Evolutionary conservation across 2,888 invertebrate genomes (phyloP), one percentile per base, ranked within the genome.

Genomic region (Chirona hameri): DNA sequence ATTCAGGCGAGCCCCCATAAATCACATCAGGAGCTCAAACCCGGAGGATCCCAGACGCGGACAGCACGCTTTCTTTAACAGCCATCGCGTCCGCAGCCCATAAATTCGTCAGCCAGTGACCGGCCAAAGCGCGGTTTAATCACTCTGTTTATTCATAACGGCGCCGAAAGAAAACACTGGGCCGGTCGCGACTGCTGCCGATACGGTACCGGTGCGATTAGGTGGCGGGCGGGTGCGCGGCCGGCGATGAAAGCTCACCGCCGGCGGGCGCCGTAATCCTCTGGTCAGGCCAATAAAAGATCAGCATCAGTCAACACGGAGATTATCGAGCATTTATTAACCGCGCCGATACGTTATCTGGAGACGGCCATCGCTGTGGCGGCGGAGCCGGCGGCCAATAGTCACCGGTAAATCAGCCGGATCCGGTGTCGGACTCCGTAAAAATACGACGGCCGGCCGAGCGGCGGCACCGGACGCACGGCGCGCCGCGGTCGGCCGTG

Each of bases 61-160:
- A n/a, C 65, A 65, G 65, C 65, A n/a, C 10, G n/a, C 65, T 27
- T 27, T 65, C 65, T n/a, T 65, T 27, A 65, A 27, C 65, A 52
- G 60, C 21, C 27, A 31, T 31, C 72, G 18, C 31, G 12, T 27
- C 72, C 3, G 31, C 72, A 14, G 72, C 9, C 72, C 72, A 18
- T 31, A 29, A 29, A 72, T 72, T 18, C 31, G 18, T 72, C 72
- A 72, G 31, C 2, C 15, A 1, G 29, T 15, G 72, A 72, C 72
- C 69, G 31, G 31, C 18, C 3, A 7, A 31, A 15, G 15, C 72
- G 72, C 31, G 0, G 72, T 27, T 72, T 72, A 72, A 72, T 29
- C 72, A 18, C 31, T 27, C 72, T 72, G 72, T 72, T 72, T 72
- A 72, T 72, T 72, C 72, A 72, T 72, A 72, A 72, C 72, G 72